Evolutionary conservation across 2,113 vertebrate species (phyloP), one percentile per base, ranked within the genome.

Genomic region (Sander lucioperca): DNA sequence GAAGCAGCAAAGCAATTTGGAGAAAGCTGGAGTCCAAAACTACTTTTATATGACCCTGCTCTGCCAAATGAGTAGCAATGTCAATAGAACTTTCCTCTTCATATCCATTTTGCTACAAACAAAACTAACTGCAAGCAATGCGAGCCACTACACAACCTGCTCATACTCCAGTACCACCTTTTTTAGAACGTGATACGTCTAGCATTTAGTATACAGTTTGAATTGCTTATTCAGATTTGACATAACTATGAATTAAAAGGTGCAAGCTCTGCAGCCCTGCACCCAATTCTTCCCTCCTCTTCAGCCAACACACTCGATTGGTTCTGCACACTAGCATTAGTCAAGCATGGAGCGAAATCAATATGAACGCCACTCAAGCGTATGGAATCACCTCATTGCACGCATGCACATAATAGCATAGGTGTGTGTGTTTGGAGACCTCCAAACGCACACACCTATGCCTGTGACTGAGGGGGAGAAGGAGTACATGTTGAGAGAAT

Each of bases 241-340:
- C 65, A 33, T 30, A 14, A 47, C 19, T 39, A 19, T 65, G 16
- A 76, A 72, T 66, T n/a, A 61, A 80, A 70, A n/a, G 45, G 30
- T 51, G 30, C 27, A 5, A 11, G 16, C 77, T 47, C 18, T 18
- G 21, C 30, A 16, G 18, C 57, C 15, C 11, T 39, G 21, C 19
- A n/a, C 47, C n/a, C 16, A 4, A 0, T 50, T 1, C 57, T 27
- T 56, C 25, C 21, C 51, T 4, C 18, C 48, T 23, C 56, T 7
- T 6, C 19, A 25, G 69, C 36, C 6, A 14, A 65, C 83, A 74
- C 53, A 58, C 72, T 72, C 23, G 5, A 76, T 30, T 62, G 65
- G 25, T 36, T 76, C 56, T 57, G 25, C 54, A 79, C 77, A 19
- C 30, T 27, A 0, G 50, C 54, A 57, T 57, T 48, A 79, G 59